phyloP scores from a whole-genome alignment of 2,888 invertebrate species.

The Esperia sulphurella region DNA sequence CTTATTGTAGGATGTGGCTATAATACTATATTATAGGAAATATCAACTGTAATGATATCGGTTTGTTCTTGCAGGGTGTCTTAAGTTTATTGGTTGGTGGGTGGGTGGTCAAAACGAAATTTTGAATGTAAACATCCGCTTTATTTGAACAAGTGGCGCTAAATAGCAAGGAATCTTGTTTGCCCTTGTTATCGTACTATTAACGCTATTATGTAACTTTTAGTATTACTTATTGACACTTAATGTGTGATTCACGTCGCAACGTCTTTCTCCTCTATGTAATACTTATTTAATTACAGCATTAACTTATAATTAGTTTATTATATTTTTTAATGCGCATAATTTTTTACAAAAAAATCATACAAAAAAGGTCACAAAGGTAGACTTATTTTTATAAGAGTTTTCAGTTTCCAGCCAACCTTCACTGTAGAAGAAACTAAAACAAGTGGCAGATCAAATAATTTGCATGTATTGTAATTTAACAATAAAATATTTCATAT shows the following conservation, averaged over 20 bases:
- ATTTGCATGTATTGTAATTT: too few relatives aligned
- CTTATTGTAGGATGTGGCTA: background rate
- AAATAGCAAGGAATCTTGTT: slow-evolving; percentile 8
- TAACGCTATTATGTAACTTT: slow-evolving; percentile 6
- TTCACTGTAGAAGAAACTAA: too few relatives aligned
- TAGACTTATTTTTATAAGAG: too few relatives aligned
- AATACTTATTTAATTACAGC: too few relatives aligned
- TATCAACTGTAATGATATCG: too few relatives aligned
- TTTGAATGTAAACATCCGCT: background rate
- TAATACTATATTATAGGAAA: background rate
- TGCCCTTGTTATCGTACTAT: slow-evolving; percentile 10
- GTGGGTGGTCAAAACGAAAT: background rate
- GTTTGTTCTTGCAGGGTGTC: background rate
- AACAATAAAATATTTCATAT: too few relatives aligned
- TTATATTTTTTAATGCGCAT: too few relatives aligned
- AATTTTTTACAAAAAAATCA: too few relatives aligned
- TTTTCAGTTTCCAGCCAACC: too few relatives aligned
- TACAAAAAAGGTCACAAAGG: too few relatives aligned
- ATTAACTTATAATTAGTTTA: too few relatives aligned
- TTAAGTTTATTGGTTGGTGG: background rate
- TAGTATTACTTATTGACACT: slow-evolving; percentile 6
- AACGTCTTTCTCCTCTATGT: background rate
- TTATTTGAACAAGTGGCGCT: slow-evolving; percentile 1
- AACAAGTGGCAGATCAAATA: too few relatives aligned
- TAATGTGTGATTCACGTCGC: background rate